Conservation (phyloP, 2,797 vertebrate species). For the Nothura maculosa region DNA sequence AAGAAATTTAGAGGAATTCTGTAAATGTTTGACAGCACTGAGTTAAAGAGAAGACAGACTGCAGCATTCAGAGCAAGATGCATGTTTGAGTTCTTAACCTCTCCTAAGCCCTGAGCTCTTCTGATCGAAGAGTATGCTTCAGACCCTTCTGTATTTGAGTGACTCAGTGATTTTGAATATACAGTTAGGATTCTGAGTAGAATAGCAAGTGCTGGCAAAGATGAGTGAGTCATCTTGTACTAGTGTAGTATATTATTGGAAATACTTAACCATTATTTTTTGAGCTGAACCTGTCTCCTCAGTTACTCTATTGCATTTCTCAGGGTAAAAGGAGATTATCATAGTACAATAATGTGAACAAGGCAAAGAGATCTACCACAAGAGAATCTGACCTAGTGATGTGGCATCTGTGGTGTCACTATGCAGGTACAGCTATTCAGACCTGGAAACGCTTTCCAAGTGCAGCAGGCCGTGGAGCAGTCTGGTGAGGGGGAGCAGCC, state of each 20-base stretch:
- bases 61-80: background rate
- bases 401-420: background rate
- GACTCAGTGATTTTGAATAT: slow-evolving; percentile 5
- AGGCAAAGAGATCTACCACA: background rate
- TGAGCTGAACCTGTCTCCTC: background rate
- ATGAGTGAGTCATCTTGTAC: background rate
- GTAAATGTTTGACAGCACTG: slow-evolving; percentile 41
- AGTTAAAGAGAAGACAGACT: slow-evolving; percentile 14
- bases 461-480: rapidly evolving
- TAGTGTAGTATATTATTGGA: background rate
- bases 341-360: slow-evolving; percentile 4
- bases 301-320: background rate
- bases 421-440: background rate
- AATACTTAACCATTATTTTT: background rate
- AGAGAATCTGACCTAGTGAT: background rate
- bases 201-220: background rate
- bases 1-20: slow-evolving; percentile 45
- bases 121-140: background rate
- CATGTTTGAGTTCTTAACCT: rapidly evolving
- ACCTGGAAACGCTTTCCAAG: background rate
- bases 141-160: background rate
- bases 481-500: background rate
- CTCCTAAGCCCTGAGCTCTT: background rate
- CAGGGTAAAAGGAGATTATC: background rate
- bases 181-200: background rate